Percentiles rank a stretch among this genome's conserved stretches.
Conservation (phyloP, 2,888 invertebrate genomes). For the Gryllus longicercus region DNA sequence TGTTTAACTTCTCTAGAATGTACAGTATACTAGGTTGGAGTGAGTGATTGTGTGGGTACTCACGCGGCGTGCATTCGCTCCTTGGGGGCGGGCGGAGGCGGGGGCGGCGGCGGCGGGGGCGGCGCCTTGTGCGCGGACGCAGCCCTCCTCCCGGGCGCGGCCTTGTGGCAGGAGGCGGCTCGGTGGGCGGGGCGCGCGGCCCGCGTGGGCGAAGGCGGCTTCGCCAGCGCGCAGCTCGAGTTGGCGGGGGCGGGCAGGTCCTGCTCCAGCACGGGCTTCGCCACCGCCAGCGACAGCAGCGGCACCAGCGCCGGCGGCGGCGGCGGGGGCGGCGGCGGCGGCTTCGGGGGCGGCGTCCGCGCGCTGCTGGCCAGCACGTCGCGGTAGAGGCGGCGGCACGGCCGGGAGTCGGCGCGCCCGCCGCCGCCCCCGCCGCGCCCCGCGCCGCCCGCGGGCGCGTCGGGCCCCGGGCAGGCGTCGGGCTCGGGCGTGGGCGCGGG, state of each 20-base stretch:
- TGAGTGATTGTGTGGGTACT: neutral
- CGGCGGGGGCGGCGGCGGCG: neutral
- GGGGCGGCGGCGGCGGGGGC: neutral
- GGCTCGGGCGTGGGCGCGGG: neutral
- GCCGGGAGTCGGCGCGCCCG: neutral
- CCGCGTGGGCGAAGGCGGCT: neutral
- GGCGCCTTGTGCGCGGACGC: neutral
- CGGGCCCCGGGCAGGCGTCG: neutral
- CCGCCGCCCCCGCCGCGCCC: neutral
- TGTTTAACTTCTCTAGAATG: too few relatives aligned
- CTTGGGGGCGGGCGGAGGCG: neutral
- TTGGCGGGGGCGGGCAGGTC: neutral
- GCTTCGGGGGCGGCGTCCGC: neutral
- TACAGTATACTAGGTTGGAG: neutral
- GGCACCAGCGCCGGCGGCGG: neutral
- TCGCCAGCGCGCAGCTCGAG: neutral
- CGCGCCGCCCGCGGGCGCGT: neutral
- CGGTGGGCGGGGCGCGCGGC: neutral
- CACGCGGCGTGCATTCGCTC: neutral
- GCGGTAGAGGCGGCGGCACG: neutral
- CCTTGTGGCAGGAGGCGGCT: neutral
- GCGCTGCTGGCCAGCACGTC: neutral
- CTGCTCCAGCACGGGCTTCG: neutral
- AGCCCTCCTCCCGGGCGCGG: neutral
- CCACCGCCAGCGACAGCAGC: neutral